Evolutionary conservation across 2,888 invertebrate genomes (phyloP).

Genomic region (Orthosia gothica): DNA sequence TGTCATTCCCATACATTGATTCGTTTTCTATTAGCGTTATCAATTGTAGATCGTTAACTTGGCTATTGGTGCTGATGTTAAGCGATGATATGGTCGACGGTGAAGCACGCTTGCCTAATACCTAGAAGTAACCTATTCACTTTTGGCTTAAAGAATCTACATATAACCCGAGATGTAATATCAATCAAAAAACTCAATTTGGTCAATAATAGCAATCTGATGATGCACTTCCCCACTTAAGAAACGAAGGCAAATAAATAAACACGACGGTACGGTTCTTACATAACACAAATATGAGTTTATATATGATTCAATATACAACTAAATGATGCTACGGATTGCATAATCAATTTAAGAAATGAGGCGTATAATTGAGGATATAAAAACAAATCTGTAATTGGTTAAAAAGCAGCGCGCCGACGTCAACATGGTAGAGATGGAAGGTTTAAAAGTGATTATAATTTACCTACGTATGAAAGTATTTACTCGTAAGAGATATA

Average conservation of each 20-base stretch:
- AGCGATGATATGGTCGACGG: no score
- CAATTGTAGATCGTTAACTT: no score
- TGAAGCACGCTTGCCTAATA: no score
- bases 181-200: background rate
- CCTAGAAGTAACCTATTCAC: no score
- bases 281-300: constrained; percentile 42
- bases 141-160: no score
- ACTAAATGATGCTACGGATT: constrained; percentile 37
- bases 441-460: background rate
- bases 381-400: constrained; percentile 49
- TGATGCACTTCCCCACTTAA: constrained; percentile 23
- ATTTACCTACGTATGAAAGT: background rate
- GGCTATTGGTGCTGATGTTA: no score
- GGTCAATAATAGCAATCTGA: constrained; percentile 15
- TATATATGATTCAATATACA: constrained; percentile 33
- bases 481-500: background rate
- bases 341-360: constrained; percentile 48
- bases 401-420: constrained; percentile 5
- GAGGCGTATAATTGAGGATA: constrained; percentile 49
- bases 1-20: no score
- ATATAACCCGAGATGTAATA: background rate
- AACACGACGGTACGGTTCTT: constrained; percentile 22
- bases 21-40: no score
- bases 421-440: background rate
- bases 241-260: constrained; percentile 17